Evolutionary conservation across 2,888 invertebrate genomes (phyloP).

Genomic region (Sarcophaga caerulescens): DNA sequence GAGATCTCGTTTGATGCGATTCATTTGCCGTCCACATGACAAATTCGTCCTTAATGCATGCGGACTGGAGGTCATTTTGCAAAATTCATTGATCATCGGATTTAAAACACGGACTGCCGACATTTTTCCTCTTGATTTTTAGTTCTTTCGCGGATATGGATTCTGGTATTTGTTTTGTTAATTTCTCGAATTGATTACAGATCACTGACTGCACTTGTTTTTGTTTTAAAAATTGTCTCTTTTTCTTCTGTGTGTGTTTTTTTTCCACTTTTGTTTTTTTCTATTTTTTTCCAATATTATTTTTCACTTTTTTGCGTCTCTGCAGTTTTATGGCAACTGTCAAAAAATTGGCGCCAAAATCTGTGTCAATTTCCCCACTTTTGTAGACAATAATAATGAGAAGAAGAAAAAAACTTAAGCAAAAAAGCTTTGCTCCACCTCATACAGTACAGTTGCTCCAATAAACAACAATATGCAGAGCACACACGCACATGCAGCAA

Average conservation of each 20-base stretch:
- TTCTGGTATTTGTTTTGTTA: neutral
- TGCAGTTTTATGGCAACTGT: slow-evolving; percentile 71
- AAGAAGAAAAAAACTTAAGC: too few relatives aligned
- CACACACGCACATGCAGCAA: slow-evolving; percentile 24
- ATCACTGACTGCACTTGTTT: slow-evolving; percentile 69
- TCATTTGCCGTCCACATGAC: slow-evolving; percentile 75
- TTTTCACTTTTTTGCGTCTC: slow-evolving; percentile 63
- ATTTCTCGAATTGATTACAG: slow-evolving; percentile 17
- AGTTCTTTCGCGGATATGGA: neutral
- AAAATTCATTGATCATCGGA: slow-evolving; percentile 77
- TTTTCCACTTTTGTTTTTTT: slow-evolving; percentile 68
- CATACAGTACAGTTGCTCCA: slow-evolving; percentile 63
- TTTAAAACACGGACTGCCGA: slow-evolving; percentile 78
- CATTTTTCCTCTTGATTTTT: slow-evolving; percentile 60
- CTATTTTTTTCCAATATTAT: slow-evolving; percentile 19
- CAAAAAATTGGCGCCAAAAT: slow-evolving; percentile 78
- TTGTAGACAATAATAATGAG: slow-evolving; percentile 46
- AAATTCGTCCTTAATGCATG: slow-evolving; percentile 71
- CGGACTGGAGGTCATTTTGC: slow-evolving; percentile 76
- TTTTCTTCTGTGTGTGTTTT: slow-evolving; percentile 58
- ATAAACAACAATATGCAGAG: slow-evolving; percentile 40
- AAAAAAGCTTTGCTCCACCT: slow-evolving; percentile 66
- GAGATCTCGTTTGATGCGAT: slow-evolving; percentile 79
- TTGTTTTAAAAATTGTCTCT: slow-evolving; percentile 60
- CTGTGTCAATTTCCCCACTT: slow-evolving; percentile 68